Conservation (phyloP, 2,888 invertebrate species). For the Euspilapteryx auroguttella region DNA sequence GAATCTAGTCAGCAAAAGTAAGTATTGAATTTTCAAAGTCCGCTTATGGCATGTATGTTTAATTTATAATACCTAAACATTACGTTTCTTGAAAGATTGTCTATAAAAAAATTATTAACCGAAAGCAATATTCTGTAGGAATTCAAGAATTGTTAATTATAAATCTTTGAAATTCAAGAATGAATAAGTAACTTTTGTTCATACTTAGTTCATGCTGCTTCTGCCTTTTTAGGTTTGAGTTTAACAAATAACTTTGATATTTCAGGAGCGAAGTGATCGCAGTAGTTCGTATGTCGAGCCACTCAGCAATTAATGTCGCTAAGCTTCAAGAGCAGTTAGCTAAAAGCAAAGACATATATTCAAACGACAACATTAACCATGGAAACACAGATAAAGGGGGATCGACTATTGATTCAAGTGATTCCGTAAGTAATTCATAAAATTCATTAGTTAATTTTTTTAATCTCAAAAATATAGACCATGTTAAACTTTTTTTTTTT, state of each 20-base stretch:
- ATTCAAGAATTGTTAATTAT: too few relatives aligned
- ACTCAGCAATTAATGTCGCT: constrained; percentile 71
- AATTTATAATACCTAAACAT: background rate
- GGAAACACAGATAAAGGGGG: background rate
- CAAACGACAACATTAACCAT: constrained; percentile 12
- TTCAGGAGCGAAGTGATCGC: constrained; percentile 73
- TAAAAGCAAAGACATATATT: constrained; percentile 42
- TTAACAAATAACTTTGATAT: constrained; percentile 11
- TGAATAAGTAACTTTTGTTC: too few relatives aligned
- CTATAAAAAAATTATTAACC: too few relatives aligned
- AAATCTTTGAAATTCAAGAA: too few relatives aligned
- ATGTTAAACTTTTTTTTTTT: constrained; percentile 9
- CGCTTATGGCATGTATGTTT: background rate
- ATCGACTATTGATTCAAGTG: background rate
- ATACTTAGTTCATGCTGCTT: too few relatives aligned
- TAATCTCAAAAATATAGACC: too few relatives aligned
- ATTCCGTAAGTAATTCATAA: background rate
- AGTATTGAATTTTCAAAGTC: constrained; percentile 11
- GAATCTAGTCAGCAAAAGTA: constrained; percentile 62
- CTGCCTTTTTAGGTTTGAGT: background rate
- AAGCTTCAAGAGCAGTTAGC: constrained; percentile 67
- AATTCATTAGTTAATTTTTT: background rate
- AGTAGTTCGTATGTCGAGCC: constrained; percentile 67
- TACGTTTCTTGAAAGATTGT: too few relatives aligned
- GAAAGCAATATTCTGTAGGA: too few relatives aligned